These are phyloP conservation scores for Vanessa tameamea DNA, from an alignment of 1,140 invertebrate genomes.

Conservation along the genomic window DNA sequence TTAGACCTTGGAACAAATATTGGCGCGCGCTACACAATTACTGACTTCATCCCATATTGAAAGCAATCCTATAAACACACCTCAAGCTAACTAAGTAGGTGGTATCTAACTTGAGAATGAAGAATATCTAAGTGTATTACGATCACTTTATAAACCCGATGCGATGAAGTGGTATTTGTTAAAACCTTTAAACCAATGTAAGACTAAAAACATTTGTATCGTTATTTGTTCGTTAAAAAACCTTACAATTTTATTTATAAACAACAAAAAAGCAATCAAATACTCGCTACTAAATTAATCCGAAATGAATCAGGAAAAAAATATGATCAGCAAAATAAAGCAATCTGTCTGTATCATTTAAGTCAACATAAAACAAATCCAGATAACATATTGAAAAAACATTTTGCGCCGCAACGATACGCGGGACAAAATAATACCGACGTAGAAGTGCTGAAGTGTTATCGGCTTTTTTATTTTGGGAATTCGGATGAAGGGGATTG, in stretches of 20 bases:
- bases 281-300: neutral
- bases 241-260: neutral
- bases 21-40: neutral
- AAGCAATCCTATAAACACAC: neutral
- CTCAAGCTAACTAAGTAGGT: neutral
- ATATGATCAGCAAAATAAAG: conserved; percentile 6
- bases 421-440: neutral
- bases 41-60: neutral
- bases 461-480: neutral
- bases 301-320: neutral
- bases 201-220: neutral
- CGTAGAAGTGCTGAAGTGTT: conserved; percentile 5
- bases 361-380: conserved; percentile 5
- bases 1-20: neutral
- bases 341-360: neutral
- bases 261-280: conserved; percentile 4
- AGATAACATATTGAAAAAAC: conserved; percentile 4
- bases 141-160: no score
- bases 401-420: neutral
- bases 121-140: no score
- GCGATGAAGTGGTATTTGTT: no score
- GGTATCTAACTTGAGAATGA: no score
- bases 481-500: neutral
- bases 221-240: neutral
- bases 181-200: no score